Conservation (phyloP, 1,140 invertebrate species). For the Lepidotrigona ventralis region DNA sequence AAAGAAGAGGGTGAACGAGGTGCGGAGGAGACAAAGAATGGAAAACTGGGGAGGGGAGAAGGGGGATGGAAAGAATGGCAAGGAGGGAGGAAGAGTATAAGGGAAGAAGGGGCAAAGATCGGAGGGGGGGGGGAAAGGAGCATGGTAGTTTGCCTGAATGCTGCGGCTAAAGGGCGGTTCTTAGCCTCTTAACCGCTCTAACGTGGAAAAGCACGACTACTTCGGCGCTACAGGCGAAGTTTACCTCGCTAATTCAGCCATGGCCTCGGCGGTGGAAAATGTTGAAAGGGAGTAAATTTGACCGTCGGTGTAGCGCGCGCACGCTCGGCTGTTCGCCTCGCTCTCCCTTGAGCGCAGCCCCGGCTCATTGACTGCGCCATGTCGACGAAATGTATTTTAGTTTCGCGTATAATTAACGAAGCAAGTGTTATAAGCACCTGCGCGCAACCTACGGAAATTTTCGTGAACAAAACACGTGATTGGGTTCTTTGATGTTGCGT, state of each 20-base stretch:
- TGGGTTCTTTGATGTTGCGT: slow-evolving; percentile 21
- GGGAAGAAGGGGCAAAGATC: neutral
- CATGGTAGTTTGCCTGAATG: slow-evolving; percentile 56
- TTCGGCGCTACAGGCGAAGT: slow-evolving; percentile 53
- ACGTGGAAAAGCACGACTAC: slow-evolving; percentile 58
- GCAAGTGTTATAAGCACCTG: slow-evolving; percentile 46
- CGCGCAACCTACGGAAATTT: slow-evolving; percentile 27
- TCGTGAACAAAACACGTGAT: slow-evolving; percentile 42
- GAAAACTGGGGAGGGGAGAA: neutral
- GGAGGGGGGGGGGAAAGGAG: slow-evolving; percentile 10
- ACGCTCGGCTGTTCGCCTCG: neutral
- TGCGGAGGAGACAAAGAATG: neutral
- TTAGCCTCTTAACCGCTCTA: slow-evolving; percentile 55
- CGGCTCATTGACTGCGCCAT: slow-evolving; percentile 42
- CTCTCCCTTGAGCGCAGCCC: slow-evolving; percentile 5
- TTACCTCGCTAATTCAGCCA: slow-evolving; percentile 59
- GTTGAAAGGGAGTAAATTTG: slow-evolving; percentile 54
- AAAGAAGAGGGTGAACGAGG: neutral
- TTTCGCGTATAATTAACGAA: slow-evolving; percentile 47
- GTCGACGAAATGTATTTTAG: slow-evolving; percentile 44
- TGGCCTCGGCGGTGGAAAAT: slow-evolving; percentile 36
- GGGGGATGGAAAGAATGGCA: no score
- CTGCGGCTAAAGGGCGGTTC: slow-evolving; percentile 55
- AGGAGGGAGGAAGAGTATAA: neutral
- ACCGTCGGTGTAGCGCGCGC: slow-evolving; percentile 22